These are phyloP conservation scores for Cydia amplana DNA, from an alignment of 1,140 invertebrate species.

Conservation along the genomic window DNA sequence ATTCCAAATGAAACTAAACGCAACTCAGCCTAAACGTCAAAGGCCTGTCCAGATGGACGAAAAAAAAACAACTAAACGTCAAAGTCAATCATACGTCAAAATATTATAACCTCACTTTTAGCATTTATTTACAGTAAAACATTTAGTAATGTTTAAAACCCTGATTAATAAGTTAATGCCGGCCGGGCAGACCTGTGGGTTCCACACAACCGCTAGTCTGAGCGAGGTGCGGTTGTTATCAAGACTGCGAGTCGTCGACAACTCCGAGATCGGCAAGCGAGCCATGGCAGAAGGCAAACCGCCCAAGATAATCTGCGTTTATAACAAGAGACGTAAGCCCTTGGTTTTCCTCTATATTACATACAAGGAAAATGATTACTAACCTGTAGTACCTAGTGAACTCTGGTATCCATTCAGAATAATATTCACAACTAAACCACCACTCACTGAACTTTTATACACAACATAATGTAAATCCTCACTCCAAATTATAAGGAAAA, in stretches of 20 bases:
- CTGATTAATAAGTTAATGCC: slow-evolving; percentile 52
- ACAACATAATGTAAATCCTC: no score
- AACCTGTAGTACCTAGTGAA: no score
- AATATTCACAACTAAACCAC: no score
- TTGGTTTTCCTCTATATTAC: background rate
- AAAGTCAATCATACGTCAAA: background rate
- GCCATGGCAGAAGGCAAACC: slow-evolving; percentile 96
- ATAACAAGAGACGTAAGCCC: slow-evolving; percentile 85
- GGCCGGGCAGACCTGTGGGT: slow-evolving; percentile 45
- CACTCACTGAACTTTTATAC: no score
- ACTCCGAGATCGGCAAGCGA: slow-evolving; percentile 95
- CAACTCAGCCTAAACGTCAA: background rate
- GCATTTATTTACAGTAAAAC: slow-evolving; percentile 9
- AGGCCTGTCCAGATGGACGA: no score
- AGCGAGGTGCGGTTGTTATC: slow-evolving; percentile 86
- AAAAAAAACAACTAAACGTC: no score
- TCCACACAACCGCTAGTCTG: slow-evolving; percentile 81
- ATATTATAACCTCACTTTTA: slow-evolving; percentile 7
- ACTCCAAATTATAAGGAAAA: no score
- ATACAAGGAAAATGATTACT: background rate
- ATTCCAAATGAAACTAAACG: background rate
- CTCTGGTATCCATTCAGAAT: no score
- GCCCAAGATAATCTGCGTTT: slow-evolving; percentile 93
- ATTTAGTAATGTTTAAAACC: slow-evolving; percentile 59
- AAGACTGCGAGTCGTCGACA: slow-evolving; percentile 95